phyloP scores from a whole-genome alignment of 2,113 vertebrate genomes.

The Laterallus jamaicensis region DNA sequence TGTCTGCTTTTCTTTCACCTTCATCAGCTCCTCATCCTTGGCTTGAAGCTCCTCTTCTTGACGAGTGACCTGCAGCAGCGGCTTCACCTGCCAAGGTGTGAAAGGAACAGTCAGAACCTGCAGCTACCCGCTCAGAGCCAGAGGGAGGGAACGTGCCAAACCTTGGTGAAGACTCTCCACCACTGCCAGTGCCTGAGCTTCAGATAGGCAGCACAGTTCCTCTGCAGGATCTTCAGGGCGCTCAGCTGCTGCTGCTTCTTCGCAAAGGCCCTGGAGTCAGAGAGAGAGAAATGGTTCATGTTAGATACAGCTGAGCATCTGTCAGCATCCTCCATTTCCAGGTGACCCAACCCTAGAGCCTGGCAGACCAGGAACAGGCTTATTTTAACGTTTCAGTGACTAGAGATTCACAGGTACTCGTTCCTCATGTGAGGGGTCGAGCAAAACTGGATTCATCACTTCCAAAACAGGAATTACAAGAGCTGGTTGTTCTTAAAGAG shows the following conservation, averaged over 20 bases:
- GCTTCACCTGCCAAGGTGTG: constrained; percentile 86
- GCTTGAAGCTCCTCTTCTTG: constrained; percentile 97
- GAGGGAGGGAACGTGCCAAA: neutral
- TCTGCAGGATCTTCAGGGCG: constrained; percentile 95
- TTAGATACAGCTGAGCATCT: neutral
- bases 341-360: neutral
- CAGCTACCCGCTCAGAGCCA: neutral
- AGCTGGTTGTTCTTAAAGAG: neutral
- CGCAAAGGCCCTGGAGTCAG: constrained; percentile 86
- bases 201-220: constrained; percentile 95
- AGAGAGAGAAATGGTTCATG: neutral
- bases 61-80: constrained; percentile 96
- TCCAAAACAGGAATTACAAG: neutral
- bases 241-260: constrained; percentile 98
- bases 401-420: neutral
- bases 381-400: neutral
- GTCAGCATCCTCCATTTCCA: neutral
- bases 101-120: neutral
- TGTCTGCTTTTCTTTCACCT: constrained; percentile 94
- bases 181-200: constrained; percentile 99
- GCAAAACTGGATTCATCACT: neutral
- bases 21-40: constrained; percentile 95
- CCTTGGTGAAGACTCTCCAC: constrained; percentile 99
- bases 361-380: neutral
- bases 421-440: neutral